phyloP scores from a whole-genome alignment of 2,888 invertebrate species.

The Holacanthella duospinosa region DNA sequence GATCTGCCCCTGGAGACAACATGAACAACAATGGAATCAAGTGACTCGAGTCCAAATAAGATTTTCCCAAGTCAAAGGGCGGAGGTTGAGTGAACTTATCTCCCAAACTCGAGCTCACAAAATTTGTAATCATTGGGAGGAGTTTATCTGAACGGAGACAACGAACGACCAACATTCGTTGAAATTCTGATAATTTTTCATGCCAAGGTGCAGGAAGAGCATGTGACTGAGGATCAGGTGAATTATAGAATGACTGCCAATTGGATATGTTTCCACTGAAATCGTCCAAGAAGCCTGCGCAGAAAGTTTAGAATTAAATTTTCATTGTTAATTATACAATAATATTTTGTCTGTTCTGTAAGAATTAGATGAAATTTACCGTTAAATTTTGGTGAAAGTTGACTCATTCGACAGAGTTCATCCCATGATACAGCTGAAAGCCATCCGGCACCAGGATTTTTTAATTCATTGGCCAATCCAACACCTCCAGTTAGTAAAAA shows the following conservation, averaged over 20 bases:
- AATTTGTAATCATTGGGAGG: constrained; percentile 66
- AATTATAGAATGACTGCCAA: constrained; percentile 79
- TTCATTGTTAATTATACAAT: neutral
- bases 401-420: constrained; percentile 54
- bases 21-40: constrained; percentile 82
- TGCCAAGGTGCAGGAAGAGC: constrained; percentile 59
- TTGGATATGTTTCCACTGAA: constrained; percentile 35
- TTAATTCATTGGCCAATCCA: constrained; percentile 61
- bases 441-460: constrained; percentile 72
- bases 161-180: constrained; percentile 62
- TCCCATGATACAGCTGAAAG: constrained; percentile 68
- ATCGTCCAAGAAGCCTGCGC: neutral
- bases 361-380: no score
- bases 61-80: constrained; percentile 74
- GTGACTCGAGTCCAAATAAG: constrained; percentile 74
- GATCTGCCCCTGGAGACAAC: constrained; percentile 82
- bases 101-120: constrained; percentile 66
- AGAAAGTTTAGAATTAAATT: neutral
- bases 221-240: constrained; percentile 60
- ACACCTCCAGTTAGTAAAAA: constrained; percentile 80
- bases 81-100: constrained; percentile 75
- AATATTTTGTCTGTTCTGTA: neutral
- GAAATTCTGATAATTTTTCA: constrained; percentile 48
- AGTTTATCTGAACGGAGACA: constrained; percentile 82
- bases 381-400: neutral